Evolutionary conservation across 2,888 invertebrate species (phyloP).

Genomic region (Drosophila diplacantha): DNA sequence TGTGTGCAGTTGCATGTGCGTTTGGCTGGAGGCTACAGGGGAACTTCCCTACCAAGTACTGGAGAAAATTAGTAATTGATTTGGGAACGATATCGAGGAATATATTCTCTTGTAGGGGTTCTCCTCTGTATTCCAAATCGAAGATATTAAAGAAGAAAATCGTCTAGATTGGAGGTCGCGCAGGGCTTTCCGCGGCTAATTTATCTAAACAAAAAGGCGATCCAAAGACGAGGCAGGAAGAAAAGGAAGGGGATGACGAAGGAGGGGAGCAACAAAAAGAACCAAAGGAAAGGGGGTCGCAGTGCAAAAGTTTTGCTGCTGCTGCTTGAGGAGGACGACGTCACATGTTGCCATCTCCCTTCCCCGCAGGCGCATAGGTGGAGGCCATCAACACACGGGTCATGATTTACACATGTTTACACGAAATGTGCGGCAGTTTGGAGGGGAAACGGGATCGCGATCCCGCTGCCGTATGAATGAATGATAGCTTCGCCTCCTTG

Average conservation of each 20-base stretch:
- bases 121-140: neutral
- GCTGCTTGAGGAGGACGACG: constrained; percentile 38
- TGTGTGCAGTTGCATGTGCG: constrained; percentile 47
- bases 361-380: constrained; percentile 27
- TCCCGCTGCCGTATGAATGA: constrained; percentile 51
- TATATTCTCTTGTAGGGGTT: neutral
- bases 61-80: neutral
- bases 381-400: constrained; percentile 62
- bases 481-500: constrained; percentile 53
- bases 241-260: neutral
- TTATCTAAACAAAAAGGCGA: constrained; percentile 35
- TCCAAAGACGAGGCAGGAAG: constrained; percentile 15
- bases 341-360: constrained; percentile 48
- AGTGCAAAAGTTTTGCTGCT: constrained; percentile 56
- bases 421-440: constrained; percentile 43
- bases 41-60: neutral
- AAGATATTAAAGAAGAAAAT: constrained; percentile 12
- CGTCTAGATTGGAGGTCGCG: constrained; percentile 12
- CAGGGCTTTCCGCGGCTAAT: constrained; percentile 47
- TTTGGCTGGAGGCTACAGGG: neutral
- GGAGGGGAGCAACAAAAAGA: neutral
- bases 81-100: neutral
- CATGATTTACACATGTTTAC: constrained; percentile 77
- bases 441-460: constrained; percentile 11
- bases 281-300: constrained; percentile 43